Evolutionary conservation across 2,797 vertebrate genomes (phyloP).

Genomic region (Australoheros facetus): DNA sequence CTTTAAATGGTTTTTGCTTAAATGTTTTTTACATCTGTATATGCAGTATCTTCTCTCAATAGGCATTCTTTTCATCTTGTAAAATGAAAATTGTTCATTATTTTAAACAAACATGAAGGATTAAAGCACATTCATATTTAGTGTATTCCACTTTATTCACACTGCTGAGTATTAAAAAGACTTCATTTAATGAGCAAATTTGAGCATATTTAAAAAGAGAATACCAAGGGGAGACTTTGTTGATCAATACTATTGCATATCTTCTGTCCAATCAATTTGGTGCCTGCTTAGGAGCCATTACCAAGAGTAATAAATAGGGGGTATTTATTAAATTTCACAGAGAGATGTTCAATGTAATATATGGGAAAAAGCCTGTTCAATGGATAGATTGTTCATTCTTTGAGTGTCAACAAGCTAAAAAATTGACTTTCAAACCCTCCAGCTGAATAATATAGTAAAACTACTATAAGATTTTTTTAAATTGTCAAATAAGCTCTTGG

Average conservation of each 20-base stretch:
- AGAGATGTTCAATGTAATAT: conserved; percentile 64
- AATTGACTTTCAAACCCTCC: conserved; percentile 43
- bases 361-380: conserved; percentile 59
- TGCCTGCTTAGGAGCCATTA: conserved; percentile 82
- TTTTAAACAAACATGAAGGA: conserved; percentile 31
- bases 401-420: conserved; percentile 41
- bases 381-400: conserved; percentile 47
- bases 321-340: conserved; percentile 75
- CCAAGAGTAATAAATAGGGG: conserved; percentile 77
- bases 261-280: conserved; percentile 80
- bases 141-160: conserved; percentile 21
- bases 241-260: conserved; percentile 81
- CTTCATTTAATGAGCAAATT: conserved; percentile 83
- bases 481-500: conserved; percentile 26
- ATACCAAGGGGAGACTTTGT: conserved; percentile 66
- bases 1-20: background rate
- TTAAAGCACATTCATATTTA: conserved; percentile 21
- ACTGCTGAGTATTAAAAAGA: conserved; percentile 66
- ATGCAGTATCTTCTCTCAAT: background rate
- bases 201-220: conserved; percentile 79
- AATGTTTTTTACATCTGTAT: background rate
- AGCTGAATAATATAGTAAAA: conserved; percentile 28
- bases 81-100: background rate
- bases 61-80: background rate
- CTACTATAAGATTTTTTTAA: conserved; percentile 27